These are phyloP conservation scores for Felis chaus DNA, from an alignment of 2,113 vertebrate genomes.

Conservation along the genomic window DNA sequence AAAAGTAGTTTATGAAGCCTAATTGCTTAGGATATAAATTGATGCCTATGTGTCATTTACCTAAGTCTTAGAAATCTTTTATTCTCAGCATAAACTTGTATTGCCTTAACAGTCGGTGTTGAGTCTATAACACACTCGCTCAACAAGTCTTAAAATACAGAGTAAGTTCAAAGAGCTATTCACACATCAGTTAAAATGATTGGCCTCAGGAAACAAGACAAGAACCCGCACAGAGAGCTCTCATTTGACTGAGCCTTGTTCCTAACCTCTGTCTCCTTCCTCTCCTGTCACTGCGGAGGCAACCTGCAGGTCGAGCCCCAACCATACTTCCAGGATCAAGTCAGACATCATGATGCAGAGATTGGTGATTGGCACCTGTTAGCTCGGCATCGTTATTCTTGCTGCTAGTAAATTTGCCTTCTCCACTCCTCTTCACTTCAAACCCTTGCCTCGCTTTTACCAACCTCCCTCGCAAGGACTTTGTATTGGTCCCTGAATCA, in stretches of 20 bases:
- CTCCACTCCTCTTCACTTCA: not conserved
- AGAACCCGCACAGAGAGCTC: not conserved
- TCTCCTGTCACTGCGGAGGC: not conserved
- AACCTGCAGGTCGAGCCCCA: not conserved
- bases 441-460: not conserved
- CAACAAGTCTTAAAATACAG: conserved; percentile 5
- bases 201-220: not conserved
- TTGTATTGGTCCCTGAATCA: not conserved
- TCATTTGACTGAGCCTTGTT: not conserved
- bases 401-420: not conserved
- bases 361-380: not conserved
- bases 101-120: not conserved
- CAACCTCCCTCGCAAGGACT: not conserved
- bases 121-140: not conserved
- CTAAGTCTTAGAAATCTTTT: not conserved
- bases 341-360: not conserved
- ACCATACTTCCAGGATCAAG: not conserved
- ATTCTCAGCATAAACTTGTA: not conserved
- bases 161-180: not conserved
- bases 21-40: not conserved
- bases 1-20: not conserved
- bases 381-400: not conserved
- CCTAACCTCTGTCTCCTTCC: not conserved
- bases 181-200: not conserved
- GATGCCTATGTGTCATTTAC: not conserved